A percentile compares a stretch with the other conserved stretches of the same genome.
Evolutionary conservation across 2,113 vertebrate genomes (phyloP).

Genomic region (Ovis aries): ARS-UI_Ramb_v3.0 NC_056073.1:5005501-5006000

Average conservation of each 20-base stretch:
- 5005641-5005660: neutral
- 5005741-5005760: neutral
- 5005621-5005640: neutral
- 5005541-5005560: slow-evolving; percentile 15
- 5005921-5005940: neutral
- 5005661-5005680: neutral
- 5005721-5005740: neutral
- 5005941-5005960: neutral
- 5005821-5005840: neutral
- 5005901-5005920: neutral
- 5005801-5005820: neutral
- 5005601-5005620: neutral
- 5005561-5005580: neutral
- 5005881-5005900: neutral
- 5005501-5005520: slow-evolving; percentile 14
- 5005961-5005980: neutral
- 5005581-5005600: neutral
- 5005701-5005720: neutral
- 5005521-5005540: slow-evolving; percentile 30
- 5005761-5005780: neutral
- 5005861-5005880: neutral
- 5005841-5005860: neutral
- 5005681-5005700: neutral
- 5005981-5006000: neutral
- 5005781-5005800: neutral